Evolutionary conservation across 2,113 vertebrate species (phyloP).

Genomic region (Setophaga coronata): DNA sequence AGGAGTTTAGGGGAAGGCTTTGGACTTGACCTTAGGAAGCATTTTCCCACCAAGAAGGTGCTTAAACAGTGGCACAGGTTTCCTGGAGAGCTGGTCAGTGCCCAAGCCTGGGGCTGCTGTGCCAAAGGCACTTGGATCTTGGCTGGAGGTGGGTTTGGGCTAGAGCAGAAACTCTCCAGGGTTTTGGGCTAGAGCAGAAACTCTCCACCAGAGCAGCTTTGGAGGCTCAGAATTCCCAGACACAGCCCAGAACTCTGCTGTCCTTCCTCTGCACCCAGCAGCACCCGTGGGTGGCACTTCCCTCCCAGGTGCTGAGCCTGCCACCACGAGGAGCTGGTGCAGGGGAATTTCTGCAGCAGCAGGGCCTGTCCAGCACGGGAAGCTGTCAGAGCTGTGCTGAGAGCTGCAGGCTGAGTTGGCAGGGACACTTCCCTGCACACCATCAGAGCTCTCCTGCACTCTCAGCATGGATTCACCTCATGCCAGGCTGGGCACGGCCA

Average conservation of each 20-base stretch:
- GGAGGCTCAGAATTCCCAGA: neutral
- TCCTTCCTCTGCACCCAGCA: slow-evolving; percentile 8
- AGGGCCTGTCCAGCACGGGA: slow-evolving; percentile 41
- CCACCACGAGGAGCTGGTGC: slow-evolving; percentile 61
- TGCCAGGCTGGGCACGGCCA: slow-evolving; percentile 3
- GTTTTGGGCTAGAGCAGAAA: neutral
- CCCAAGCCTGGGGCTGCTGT: neutral
- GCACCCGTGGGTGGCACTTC: slow-evolving; percentile 13
- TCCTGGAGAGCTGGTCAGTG: rapidly evolving
- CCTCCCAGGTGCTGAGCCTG: slow-evolving; percentile 46
- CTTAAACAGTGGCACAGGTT: neutral
- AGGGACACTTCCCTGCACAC: slow-evolving; percentile 60
- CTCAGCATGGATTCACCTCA: slow-evolving; percentile 44
- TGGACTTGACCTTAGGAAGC: neutral
- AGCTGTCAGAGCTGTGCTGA: slow-evolving; percentile 26
- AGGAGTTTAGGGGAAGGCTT: neutral
- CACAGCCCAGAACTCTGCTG: neutral
- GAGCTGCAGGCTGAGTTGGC: slow-evolving; percentile 67
- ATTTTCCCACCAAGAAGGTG: neutral
- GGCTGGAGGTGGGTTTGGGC: neutral
- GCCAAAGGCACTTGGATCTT: neutral
- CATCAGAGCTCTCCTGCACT: slow-evolving; percentile 64
- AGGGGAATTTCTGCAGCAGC: slow-evolving; percentile 46
- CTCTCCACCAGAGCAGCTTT: neutral
- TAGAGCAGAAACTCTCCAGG: neutral